phyloP scores from a whole-genome alignment of 30 jellyfish, hydroid and myxozoan genomes.

The Aurelia aurita region DNA sequence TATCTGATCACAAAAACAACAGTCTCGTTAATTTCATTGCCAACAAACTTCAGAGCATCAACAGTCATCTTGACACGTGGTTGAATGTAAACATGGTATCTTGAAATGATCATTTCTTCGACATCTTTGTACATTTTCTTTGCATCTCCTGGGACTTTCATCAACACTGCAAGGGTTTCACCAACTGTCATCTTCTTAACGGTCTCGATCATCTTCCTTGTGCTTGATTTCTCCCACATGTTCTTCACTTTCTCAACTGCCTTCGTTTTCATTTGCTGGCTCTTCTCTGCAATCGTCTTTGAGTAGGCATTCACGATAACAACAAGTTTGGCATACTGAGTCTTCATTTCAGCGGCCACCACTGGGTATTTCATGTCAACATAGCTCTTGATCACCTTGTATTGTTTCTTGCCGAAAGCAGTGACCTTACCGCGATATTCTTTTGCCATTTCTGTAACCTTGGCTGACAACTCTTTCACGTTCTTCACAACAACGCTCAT shows the following conservation, averaged over 20 bases:
- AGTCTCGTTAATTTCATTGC: constrained; percentile 89
- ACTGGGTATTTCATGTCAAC: constrained; percentile 37
- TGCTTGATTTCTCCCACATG: constrained; percentile 66
- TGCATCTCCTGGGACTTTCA: constrained; percentile 74
- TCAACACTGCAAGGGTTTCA: constrained; percentile 78
- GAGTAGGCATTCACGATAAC: constrained; percentile 1
- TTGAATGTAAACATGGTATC: constrained; percentile 37
- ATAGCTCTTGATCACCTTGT: constrained; percentile 20
- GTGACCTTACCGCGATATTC: constrained; percentile 6
- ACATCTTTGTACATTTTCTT: constrained; percentile 13
- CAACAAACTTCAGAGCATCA: constrained; percentile 54
- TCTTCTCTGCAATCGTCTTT: neutral
- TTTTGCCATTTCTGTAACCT: constrained; percentile 17
- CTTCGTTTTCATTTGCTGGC: constrained; percentile 25
- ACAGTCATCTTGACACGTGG: constrained; percentile 67
- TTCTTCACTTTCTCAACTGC: constrained; percentile 36
- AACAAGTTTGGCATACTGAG: constrained; percentile 27
- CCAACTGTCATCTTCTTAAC: constrained; percentile 81
- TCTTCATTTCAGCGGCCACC: constrained; percentile 29
- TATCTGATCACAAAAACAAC: constrained; percentile 72
- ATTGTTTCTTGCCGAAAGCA: constrained; percentile 27
- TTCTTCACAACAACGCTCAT: constrained; percentile 16
- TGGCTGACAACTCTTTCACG: constrained; percentile 10
- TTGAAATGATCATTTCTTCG: constrained; percentile 1
- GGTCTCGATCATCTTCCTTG: constrained; percentile 33